Evolutionary conservation across 1,140 invertebrate species (phyloP).

Genomic region (Arion vulgaris): DNA sequence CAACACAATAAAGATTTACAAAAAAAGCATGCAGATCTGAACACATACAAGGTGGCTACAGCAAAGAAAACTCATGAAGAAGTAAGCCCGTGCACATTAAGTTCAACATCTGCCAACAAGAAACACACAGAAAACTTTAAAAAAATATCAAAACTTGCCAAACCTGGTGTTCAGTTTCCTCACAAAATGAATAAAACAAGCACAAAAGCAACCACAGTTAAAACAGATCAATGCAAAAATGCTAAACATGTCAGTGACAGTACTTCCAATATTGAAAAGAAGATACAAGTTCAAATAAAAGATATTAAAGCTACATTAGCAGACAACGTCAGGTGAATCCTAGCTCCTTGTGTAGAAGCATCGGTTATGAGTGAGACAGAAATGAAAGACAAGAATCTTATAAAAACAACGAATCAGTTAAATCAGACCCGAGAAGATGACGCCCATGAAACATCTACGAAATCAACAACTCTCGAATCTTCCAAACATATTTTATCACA

Average conservation of each 20-base stretch:
- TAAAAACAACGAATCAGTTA: too few relatives aligned
- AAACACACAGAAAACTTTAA: not conserved
- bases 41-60: not conserved
- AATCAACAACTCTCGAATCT: not conserved
- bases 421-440: too few relatives aligned
- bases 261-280: too few relatives aligned
- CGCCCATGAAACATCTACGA: too few relatives aligned
- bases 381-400: too few relatives aligned
- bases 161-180: not conserved
- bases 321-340: too few relatives aligned
- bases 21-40: not conserved
- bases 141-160: not conserved
- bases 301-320: too few relatives aligned
- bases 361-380: too few relatives aligned
- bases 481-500: not conserved
- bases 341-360: too few relatives aligned
- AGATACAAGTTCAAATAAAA: too few relatives aligned
- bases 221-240: not conserved
- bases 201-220: too few relatives aligned
- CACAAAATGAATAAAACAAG: not conserved
- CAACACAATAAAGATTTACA: not conserved
- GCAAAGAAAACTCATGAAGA: not conserved
- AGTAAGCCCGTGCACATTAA: not conserved
- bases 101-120: not conserved
- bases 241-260: too few relatives aligned